Base-by-base conservation (phyloP, 2,797 vertebrate species). In the Urosaurus nigricauda region DNA sequence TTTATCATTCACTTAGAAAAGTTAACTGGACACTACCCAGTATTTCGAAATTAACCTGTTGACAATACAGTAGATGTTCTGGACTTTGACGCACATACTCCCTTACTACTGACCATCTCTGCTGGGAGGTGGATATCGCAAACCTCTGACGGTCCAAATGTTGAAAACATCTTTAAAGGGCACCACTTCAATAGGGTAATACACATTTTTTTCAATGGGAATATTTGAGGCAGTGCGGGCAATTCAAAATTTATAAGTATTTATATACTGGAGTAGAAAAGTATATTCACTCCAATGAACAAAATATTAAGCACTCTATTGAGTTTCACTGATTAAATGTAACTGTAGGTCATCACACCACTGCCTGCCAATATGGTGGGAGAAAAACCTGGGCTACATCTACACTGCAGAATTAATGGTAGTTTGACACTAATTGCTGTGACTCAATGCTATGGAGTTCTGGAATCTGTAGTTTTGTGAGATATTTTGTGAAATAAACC, bases 121-220 rank as follows among this genome's bases (percentile, higher is more conserved):
- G n/a, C 14, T 71, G 70, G 13, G 71, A 37, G 35, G 70, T 37
- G 13, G n/a, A 73, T 35, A 4, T 37, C 71, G 35, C n/a, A 73
- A 73, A 37, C 14, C 17, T 37, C 71, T 37, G 5, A 37, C 37
- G 35, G 71, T 17, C 13, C 5, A 74, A 19, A 40, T 8, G 35
- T 74, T n/a, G 35, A 35, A n/a, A n/a, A 9, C 35, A 40, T 40
- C n/a, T 43, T 11, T 47, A 29, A 29, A 32, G 65, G 65, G 43
- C 11, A 77, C 26, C 40, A 77, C 26, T 47, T 83, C 83, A 40
- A 43, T 73, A 56, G 83, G 85, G 68, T 88, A 58, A 91, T 75
- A 91, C 47, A 79, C 91, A 92, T 88, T 82, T 94, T n/a, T 88
- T 85, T 83, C 74, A 94, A 86, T 13, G 32, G 85, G 87, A 47